These are phyloP conservation scores for Chaenodraco wilsoni DNA, from an alignment of 2,797 vertebrate genomes.

Conservation along the genomic window DNA sequence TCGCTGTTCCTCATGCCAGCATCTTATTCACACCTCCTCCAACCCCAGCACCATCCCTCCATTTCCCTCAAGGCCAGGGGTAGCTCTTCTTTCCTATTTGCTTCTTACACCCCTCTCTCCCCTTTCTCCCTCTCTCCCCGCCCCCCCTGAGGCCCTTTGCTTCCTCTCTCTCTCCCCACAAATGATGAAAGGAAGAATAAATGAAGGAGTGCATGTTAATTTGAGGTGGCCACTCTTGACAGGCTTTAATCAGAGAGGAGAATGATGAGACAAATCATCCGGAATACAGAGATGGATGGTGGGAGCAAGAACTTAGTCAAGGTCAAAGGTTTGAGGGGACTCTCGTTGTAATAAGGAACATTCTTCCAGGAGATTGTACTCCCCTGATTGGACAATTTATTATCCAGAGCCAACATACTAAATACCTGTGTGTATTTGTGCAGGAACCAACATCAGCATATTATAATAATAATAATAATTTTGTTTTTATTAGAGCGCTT, in stretches of 20 bases:
- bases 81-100: slow-evolving; percentile 52
- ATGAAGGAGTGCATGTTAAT: slow-evolving; percentile 74
- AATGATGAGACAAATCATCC: slow-evolving; percentile 40
- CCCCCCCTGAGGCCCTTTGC: slow-evolving; percentile 46
- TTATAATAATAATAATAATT: too few relatives aligned
- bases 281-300: slow-evolving; percentile 32
- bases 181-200: slow-evolving; percentile 75
- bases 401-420: not conserved
- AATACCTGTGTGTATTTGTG: not conserved
- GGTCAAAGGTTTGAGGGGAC: slow-evolving; percentile 30
- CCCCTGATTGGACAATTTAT: not conserved
- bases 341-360: not conserved
- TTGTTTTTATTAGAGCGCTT: too few relatives aligned
- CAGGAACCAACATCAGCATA: not conserved
- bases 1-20: slow-evolving; percentile 50
- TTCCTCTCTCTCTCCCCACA: slow-evolving; percentile 22
- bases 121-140: slow-evolving; percentile 17
- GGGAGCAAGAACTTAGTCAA: slow-evolving; percentile 36
- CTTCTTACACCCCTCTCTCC: slow-evolving; percentile 29
- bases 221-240: slow-evolving; percentile 66
- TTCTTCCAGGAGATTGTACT: not conserved
- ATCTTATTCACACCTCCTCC: slow-evolving; percentile 59
- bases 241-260: slow-evolving; percentile 72
- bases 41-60: slow-evolving; percentile 43
- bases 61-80: slow-evolving; percentile 57